These are phyloP conservation scores for Pinna nobilis DNA, from an alignment of 1,140 invertebrate species.

Conservation along the genomic window DNA sequence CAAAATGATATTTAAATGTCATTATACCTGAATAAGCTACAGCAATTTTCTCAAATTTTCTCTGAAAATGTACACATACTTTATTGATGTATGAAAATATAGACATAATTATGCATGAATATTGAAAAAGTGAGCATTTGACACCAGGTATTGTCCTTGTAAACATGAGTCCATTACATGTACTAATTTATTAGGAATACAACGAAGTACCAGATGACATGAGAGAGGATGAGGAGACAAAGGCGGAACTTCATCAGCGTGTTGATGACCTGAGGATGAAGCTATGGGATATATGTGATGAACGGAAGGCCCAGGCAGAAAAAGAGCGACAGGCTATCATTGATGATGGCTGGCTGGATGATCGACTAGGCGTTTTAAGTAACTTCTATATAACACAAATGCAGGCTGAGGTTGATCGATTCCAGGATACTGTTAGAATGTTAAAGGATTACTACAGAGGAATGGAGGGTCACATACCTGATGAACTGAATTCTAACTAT, in stretches of 20 bases:
- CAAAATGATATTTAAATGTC: no score
- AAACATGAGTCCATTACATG: background rate
- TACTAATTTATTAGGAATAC: conserved; percentile 64
- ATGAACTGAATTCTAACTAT: conserved; percentile 68
- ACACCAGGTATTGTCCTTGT: background rate
- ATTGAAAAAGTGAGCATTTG: background rate
- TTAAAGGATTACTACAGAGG: conserved; percentile 74
- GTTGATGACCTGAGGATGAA: conserved; percentile 73
- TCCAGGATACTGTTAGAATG: conserved; percentile 72
- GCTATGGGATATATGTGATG: conserved; percentile 74
- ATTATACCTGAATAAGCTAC: no score
- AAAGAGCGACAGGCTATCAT: conserved; percentile 69
- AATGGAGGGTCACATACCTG: conserved; percentile 73
- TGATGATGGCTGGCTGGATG: conserved; percentile 74
- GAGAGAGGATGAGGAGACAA: conserved; percentile 73
- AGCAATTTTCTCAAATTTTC: background rate
- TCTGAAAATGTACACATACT: background rate
- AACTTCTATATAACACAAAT: conserved; percentile 74
- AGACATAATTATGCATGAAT: background rate
- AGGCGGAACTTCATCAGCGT: conserved; percentile 73
- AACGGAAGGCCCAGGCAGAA: conserved; percentile 73
- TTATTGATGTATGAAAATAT: background rate
- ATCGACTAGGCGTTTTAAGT: conserved; percentile 71
- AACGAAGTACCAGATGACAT: conserved; percentile 74
- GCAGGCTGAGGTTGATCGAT: conserved; percentile 73